phyloP scores from a whole-genome alignment of 1,140 invertebrate species.

The Pissodes strobi region DNA sequence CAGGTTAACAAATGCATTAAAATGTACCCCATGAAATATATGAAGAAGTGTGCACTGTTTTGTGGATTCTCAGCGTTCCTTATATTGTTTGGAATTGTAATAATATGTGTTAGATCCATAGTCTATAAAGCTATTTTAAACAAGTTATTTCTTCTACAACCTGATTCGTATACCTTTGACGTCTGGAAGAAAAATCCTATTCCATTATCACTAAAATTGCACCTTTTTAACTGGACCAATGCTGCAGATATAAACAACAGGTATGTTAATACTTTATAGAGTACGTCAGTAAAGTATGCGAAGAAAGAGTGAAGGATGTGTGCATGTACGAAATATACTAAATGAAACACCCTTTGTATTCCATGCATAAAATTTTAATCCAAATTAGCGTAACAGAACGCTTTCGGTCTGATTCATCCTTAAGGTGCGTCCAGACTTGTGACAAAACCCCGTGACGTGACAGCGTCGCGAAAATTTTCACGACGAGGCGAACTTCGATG shows the following conservation, averaged over 20 bases:
- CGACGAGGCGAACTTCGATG: no score
- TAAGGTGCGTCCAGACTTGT: no score
- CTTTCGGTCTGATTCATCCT: no score
- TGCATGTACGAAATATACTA: no score
- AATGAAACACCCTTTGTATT: no score
- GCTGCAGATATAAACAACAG: slow-evolving; percentile 60
- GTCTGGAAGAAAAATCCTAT: slow-evolving; percentile 41
- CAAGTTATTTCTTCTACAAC: slow-evolving; percentile 27
- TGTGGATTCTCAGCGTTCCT: slow-evolving; percentile 24
- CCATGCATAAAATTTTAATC: no score
- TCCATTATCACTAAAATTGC: slow-evolving; percentile 64
- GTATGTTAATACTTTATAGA: no score
- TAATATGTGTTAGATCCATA: slow-evolving; percentile 31
- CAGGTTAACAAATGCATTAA: slow-evolving; percentile 7
- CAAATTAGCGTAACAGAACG: no score
- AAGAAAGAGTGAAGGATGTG: no score
- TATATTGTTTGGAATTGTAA: slow-evolving; percentile 33
- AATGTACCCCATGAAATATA: slow-evolving; percentile 34
- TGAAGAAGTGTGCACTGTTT: slow-evolving; percentile 12
- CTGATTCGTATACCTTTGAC: slow-evolving; percentile 21
- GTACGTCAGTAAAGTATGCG: no score
- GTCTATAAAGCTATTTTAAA: slow-evolving; percentile 36
- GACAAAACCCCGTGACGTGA: no score
- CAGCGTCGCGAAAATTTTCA: no score
- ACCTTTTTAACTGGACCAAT: slow-evolving; percentile 85